Conservation (phyloP, 1,140 invertebrate species). For the Drosophila trapezifrons region DNA sequence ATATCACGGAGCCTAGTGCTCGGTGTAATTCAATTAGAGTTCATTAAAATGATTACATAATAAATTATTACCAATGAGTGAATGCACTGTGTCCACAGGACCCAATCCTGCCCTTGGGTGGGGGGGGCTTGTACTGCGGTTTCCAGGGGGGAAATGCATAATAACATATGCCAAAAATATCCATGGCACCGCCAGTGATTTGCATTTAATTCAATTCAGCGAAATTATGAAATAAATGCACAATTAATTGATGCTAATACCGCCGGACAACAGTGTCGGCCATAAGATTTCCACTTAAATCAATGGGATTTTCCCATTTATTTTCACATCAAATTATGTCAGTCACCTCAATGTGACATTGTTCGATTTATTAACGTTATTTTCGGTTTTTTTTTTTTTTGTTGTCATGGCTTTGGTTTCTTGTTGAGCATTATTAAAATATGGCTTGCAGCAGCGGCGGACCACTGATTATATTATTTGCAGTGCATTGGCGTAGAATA, state of each 20-base stretch:
- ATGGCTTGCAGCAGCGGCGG: no score
- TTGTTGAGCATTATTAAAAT: not conserved
- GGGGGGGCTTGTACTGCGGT: slow-evolving; percentile 1
- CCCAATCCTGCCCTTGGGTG: no score
- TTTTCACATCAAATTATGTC: not conserved
- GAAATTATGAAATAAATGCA: slow-evolving; percentile 22
- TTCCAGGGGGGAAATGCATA: not conserved
- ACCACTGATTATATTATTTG: not conserved
- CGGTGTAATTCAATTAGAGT: slow-evolving; percentile 66
- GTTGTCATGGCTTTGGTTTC: no score
- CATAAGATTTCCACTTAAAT: slow-evolving; percentile 4
- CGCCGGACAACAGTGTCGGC: not conserved
- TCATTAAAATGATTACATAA: slow-evolving; percentile 74
- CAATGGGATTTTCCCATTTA: not conserved
- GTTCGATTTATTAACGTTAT: not conserved
- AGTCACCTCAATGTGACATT: not conserved
- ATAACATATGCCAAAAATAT: slow-evolving; percentile 25
- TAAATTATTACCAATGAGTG: slow-evolving; percentile 63
- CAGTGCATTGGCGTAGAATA: not conserved
- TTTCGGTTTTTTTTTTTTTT: not conserved
- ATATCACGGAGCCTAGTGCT: slow-evolving; percentile 38
- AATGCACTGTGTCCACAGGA: slow-evolving; percentile 12
- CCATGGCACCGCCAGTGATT: slow-evolving; percentile 10
- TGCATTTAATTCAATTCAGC: slow-evolving; percentile 18
- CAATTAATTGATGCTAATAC: not conserved